Base-by-base conservation (phyloP, 2,888 invertebrate genomes). In the Scaptomyza cyrtandrae region DNA sequence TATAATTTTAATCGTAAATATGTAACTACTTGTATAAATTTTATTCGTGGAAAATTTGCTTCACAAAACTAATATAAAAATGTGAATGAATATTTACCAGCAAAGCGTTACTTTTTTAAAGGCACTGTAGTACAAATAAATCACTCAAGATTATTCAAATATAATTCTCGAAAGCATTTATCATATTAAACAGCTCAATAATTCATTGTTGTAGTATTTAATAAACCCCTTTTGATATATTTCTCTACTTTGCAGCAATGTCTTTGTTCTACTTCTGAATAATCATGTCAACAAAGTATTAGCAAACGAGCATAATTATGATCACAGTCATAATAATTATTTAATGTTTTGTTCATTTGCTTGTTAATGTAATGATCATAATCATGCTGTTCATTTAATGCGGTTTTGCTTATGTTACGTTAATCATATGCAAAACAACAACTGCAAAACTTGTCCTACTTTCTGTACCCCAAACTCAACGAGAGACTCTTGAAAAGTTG, bases 371-470 rank as follows among this genome's bases (percentile, higher is more conserved):
- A 3, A 16, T 54, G 24, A 43, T 62, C 29, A 24, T 54, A 16
- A 48, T 43, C n/a, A 45, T 43, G 16, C 33, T 49, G 6, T 39
- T 33, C 45, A n/a, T 29, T 46, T 57, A 14, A 41, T 44, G 57
- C 37, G 53, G 57, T 44, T 62, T 39, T 56, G 65, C 16, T 54
- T 43, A 33, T 44, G 62, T 68, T 56, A 41, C 70, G 64, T 86
- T 83, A 79, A 86, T 84, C 86, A 75, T 59, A 53, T 46, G 55
- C 52, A 46, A 35, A 50, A 69, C 55, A 67, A 63, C 62, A 61
- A 62, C 48, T 54, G 53, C 66, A 70, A 59, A 71, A 65, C 66
- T 69, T 83, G 83, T 81, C 83, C 88, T 67, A 83, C 87, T 83
- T 83, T 64, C 46, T 44, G 55, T 45, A 55, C 44, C 13, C 24